These are phyloP conservation scores for Glaucomys volans DNA, from an alignment of 2,113 vertebrate genomes.

Conservation along the genomic window DNA sequence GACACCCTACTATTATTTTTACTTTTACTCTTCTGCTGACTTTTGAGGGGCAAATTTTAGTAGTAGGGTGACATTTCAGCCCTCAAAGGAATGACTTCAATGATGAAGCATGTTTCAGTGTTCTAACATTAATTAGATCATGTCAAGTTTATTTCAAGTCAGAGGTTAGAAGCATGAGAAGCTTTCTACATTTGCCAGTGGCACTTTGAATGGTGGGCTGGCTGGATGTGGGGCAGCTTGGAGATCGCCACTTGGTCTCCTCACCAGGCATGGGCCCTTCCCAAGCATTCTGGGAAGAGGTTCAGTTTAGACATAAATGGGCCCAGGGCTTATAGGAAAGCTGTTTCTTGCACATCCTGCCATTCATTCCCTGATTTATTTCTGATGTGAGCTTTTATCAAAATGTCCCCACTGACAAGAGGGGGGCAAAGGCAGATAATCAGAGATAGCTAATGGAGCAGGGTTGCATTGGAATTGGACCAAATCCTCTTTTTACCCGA, in stretches of 20 bases:
- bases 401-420: conserved; percentile 43
- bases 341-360: background rate
- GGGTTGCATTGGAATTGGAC: conserved; percentile 73
- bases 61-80: background rate
- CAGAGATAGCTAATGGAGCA: conserved; percentile 48
- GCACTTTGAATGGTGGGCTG: conserved; percentile 58
- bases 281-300: conserved; percentile 16
- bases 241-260: conserved; percentile 48
- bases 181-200: conserved; percentile 64
- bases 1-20: background rate
- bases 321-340: background rate
- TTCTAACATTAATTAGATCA: conserved; percentile 55
- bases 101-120: conserved; percentile 67
- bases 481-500: conserved; percentile 63
- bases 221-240: background rate
- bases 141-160: conserved; percentile 72
- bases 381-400: conserved; percentile 65
- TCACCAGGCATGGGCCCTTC: conserved; percentile 53
- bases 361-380: conserved; percentile 58
- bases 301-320: background rate
- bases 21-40: background rate
- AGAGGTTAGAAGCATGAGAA: conserved; percentile 73
- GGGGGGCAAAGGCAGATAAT: conserved; percentile 47
- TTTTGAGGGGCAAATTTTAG: background rate
- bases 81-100: background rate